These are phyloP conservation scores for Dynastes tityus DNA, from an alignment of 2,888 invertebrate genomes.

Conservation along the genomic window DNA sequence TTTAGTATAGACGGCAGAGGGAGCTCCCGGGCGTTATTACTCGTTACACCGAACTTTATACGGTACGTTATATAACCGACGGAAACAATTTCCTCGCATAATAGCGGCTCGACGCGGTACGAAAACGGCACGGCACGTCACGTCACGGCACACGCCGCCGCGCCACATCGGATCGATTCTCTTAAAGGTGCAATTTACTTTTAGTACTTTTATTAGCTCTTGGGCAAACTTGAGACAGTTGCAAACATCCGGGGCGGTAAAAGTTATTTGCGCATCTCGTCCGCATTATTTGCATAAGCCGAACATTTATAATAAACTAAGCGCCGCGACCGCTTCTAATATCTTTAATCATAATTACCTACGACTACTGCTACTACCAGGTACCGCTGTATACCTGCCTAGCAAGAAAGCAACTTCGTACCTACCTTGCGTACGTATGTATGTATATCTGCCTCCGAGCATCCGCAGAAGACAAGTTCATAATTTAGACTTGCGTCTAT, in stretches of 20 bases:
- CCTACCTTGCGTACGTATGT: too few relatives aligned
- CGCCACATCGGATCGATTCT: constrained; percentile 30
- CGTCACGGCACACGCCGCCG: not conserved
- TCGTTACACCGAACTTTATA: too few relatives aligned
- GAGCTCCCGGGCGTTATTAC: not conserved
- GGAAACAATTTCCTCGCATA: too few relatives aligned
- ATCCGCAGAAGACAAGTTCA: not conserved
- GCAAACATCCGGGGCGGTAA: constrained; percentile 36
- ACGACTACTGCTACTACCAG: not conserved
- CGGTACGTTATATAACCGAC: too few relatives aligned
- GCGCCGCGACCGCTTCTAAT: not conserved
- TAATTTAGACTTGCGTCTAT: constrained; percentile 27
- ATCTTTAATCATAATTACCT: constrained; percentile 39
- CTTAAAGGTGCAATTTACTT: constrained; percentile 41
- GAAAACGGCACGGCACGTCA: too few relatives aligned
- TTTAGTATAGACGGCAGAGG: too few relatives aligned
- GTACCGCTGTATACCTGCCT: too few relatives aligned
- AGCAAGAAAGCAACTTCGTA: too few relatives aligned
- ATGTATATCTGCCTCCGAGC: too few relatives aligned
- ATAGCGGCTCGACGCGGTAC: too few relatives aligned
- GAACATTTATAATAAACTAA: constrained; percentile 45
- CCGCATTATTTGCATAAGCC: constrained; percentile 38
- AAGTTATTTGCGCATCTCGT: not conserved
- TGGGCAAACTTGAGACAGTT: constrained; percentile 38
- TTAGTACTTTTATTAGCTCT: constrained; percentile 39